These are phyloP conservation scores for Myotis planiceps DNA, from an alignment of 2,797 vertebrate species.

Conservation along the genomic window DNA sequence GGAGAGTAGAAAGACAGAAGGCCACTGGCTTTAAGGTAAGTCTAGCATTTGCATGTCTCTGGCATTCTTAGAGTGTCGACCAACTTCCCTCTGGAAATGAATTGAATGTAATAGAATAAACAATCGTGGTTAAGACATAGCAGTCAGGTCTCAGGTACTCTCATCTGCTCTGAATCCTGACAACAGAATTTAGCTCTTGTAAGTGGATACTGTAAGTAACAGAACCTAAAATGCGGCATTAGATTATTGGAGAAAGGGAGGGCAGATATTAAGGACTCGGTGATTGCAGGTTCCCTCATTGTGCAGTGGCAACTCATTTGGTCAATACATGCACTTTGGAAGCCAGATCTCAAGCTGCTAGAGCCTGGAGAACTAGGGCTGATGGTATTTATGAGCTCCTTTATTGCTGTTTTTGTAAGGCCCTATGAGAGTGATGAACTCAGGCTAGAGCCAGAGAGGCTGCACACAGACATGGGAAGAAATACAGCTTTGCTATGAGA, in stretches of 20 bases:
- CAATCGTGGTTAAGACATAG: background rate
- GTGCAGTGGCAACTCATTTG: background rate
- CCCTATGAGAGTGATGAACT: background rate
- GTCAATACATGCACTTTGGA: background rate
- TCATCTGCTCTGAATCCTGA: conserved; percentile 17
- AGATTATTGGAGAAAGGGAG: background rate
- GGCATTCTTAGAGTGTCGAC: background rate
- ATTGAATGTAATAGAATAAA: conserved; percentile 41
- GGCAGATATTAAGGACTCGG: background rate
- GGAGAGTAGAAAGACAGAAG: background rate
- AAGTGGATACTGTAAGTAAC: background rate
- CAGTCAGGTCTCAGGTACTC: background rate
- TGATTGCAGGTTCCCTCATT: background rate
- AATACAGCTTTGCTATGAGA: background rate
- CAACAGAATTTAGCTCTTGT: background rate
- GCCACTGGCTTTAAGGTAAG: background rate
- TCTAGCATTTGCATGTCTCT: background rate
- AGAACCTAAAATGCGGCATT: background rate
- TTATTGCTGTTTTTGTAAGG: background rate
- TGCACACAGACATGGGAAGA: background rate
- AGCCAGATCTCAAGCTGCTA: background rate
- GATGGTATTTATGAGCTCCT: background rate
- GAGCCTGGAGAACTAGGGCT: background rate
- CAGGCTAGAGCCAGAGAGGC: background rate
- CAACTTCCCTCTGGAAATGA: background rate